Percentiles rank a stretch among this genome's conserved stretches.
Conservation (phyloP, 2,797 vertebrate genomes). For the Gymnopithys bicolor region DNA sequence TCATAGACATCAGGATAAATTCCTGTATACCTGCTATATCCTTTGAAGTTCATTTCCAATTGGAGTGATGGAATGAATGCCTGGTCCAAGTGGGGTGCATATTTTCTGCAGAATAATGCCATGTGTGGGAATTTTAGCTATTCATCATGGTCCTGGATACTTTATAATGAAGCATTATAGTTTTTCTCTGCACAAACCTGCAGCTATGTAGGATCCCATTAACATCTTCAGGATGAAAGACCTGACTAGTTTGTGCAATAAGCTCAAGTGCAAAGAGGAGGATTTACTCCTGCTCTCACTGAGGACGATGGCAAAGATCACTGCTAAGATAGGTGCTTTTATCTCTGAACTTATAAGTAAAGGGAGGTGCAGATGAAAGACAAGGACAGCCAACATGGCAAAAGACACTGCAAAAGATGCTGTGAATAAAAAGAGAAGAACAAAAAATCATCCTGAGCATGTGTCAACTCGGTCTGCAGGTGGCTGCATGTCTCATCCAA, state of each 20-base stretch:
- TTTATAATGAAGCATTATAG: neutral
- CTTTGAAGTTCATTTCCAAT: neutral
- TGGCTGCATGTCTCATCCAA: neutral
- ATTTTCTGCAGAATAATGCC: neutral
- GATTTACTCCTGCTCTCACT: neutral
- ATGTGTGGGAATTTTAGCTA: neutral
- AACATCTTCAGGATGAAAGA: neutral
- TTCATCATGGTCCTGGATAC: neutral
- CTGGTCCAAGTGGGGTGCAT: neutral
- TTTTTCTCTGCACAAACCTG: neutral
- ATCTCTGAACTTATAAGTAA: slow-evolving; percentile 13
- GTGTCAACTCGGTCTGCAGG: neutral
- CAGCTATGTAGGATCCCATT: neutral
- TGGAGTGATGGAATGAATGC: neutral
- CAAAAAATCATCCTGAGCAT: fast-evolving
- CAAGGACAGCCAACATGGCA: fast-evolving
- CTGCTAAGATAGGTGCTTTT: neutral
- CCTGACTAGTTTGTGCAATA: neutral
- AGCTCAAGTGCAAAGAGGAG: neutral
- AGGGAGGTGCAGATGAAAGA: neutral
- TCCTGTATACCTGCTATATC: neutral
- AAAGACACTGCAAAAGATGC: neutral
- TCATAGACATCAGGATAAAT: neutral
- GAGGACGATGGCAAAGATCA: neutral
- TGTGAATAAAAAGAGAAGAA: neutral